A percentile compares a stretch with the other conserved stretches of the same genome.
phyloP scores from a whole-genome alignment of 2,113 vertebrate genomes.

The Vidua macroura region DNA sequence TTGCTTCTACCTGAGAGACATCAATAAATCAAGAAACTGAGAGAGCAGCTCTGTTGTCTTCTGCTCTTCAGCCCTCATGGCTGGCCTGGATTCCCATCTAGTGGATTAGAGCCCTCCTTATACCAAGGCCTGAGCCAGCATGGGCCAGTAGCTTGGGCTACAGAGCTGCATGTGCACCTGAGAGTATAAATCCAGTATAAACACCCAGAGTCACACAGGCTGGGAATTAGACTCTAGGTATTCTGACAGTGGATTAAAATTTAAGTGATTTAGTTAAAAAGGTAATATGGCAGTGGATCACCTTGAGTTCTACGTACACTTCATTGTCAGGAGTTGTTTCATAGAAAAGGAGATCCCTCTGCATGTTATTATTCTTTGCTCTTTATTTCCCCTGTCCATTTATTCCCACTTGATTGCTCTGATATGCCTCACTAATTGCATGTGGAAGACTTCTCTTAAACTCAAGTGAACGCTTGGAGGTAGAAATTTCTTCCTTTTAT shows the following conservation, averaged over 20 bases:
- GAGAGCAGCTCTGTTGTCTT: background rate
- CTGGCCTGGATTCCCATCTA: background rate
- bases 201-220: background rate
- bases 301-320: background rate
- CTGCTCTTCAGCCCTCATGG: background rate
- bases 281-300: background rate
- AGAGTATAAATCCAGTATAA: background rate
- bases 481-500: background rate
- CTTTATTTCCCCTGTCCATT: background rate
- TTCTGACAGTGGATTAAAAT: background rate
- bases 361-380: background rate
- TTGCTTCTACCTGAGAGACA: background rate
- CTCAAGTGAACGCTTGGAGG: background rate
- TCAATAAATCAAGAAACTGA: background rate
- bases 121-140: background rate
- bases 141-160: accelerated
- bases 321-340: background rate
- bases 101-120: background rate
- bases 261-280: background rate
- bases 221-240: background rate
- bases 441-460: background rate
- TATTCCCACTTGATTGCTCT: background rate
- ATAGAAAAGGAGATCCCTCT: background rate
- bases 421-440: background rate
- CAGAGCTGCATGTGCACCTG: background rate